phyloP scores from a whole-genome alignment of 2,888 invertebrate genomes.

The Phaonia tiefii region DNA sequence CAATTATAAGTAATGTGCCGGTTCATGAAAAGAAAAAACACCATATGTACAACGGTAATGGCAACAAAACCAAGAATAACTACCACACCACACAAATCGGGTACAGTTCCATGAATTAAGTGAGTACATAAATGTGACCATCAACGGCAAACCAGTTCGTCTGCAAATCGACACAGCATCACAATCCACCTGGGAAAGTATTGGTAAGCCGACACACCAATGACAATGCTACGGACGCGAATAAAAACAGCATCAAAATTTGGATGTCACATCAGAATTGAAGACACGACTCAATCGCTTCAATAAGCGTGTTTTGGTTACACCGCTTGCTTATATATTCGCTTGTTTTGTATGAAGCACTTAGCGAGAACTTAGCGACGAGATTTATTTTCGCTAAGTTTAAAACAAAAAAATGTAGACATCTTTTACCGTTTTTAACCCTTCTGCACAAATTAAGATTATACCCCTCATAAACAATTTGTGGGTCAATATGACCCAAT shows the following conservation, averaged over 20 bases:
- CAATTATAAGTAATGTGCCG: background rate
- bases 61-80: background rate
- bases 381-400: too few relatives aligned
- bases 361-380: too few relatives aligned
- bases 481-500: too few relatives aligned
- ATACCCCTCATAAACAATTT: too few relatives aligned
- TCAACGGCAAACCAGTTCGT: slow-evolving; percentile 26
- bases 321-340: too few relatives aligned
- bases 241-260: background rate
- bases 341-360: too few relatives aligned
- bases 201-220: slow-evolving; percentile 32
- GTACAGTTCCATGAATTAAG: slow-evolving; percentile 34
- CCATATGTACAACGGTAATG: background rate
- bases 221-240: background rate
- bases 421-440: too few relatives aligned
- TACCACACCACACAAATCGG: slow-evolving; percentile 6
- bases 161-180: slow-evolving; percentile 32
- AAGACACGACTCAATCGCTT: background rate
- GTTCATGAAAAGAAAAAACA: too few relatives aligned
- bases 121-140: slow-evolving; percentile 38
- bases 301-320: too few relatives aligned
- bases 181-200: slow-evolving; percentile 13
- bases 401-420: too few relatives aligned
- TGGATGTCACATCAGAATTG: background rate
- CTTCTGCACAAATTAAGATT: too few relatives aligned